Evolutionary conservation across 2,888 invertebrate genomes (phyloP).

Genomic region (Macrosiphum euphorbiae): DNA sequence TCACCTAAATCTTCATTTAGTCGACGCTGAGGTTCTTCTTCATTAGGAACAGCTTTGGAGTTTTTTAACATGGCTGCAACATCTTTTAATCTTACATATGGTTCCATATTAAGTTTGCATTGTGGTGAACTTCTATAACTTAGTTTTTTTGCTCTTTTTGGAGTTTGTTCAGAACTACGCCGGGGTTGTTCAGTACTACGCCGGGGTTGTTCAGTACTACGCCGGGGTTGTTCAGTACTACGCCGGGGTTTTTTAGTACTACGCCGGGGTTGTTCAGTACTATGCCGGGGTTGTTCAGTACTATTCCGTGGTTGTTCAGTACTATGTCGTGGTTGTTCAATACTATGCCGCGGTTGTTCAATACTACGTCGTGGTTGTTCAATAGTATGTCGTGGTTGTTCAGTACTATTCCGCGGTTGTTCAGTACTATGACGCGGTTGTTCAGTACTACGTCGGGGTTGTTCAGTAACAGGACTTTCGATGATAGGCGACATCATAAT

Average conservation of each 20-base stretch:
- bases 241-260: too few relatives aligned
- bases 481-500: constrained; percentile 25
- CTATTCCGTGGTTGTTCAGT: too few relatives aligned
- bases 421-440: background rate
- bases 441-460: too few relatives aligned
- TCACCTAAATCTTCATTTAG: constrained; percentile 22
- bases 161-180: constrained; percentile 22
- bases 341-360: background rate
- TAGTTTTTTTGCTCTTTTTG: background rate
- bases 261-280: background rate
- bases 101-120: constrained; percentile 3
- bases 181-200: too few relatives aligned
- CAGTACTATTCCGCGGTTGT: background rate
- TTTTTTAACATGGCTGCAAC: constrained; percentile 41
- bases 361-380: too few relatives aligned
- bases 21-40: background rate
- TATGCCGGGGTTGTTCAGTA: background rate
- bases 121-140: background rate
- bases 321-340: background rate
- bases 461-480: constrained; percentile 20
- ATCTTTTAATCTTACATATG: constrained; percentile 57
- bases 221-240: too few relatives aligned
- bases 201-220: background rate
- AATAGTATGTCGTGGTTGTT: background rate
- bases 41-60: constrained; percentile 39